A percentile compares a stretch with the other conserved stretches of the same genome.
These are phyloP conservation scores for Phrynosoma blainvillii DNA, from an alignment of 2,113 vertebrate species.

Conservation along the genomic window DNA sequence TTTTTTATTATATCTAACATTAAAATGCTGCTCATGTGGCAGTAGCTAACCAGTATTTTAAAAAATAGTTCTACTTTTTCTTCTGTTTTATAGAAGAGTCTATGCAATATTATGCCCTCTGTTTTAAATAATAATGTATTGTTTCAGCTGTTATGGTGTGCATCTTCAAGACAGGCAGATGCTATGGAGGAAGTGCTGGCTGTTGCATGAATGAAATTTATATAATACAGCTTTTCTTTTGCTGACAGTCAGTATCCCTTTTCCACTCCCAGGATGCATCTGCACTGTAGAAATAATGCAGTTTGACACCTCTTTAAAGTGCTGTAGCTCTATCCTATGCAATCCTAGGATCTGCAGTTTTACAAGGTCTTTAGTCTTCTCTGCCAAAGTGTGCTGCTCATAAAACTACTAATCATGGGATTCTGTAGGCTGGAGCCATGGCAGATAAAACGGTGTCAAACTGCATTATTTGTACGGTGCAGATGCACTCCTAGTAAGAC, in stretches of 20 bases:
- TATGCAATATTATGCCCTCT: not conserved
- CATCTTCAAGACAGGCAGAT: not conserved
- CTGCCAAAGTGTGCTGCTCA: no score
- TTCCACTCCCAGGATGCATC: no score
- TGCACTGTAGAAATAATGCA: no score
- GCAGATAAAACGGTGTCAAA: no score
- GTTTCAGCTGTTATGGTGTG: not conserved
- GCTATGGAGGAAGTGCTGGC: not conserved
- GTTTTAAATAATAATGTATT: not conserved
- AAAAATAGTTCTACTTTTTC: not conserved
- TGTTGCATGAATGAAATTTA: not conserved
- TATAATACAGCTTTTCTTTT: not conserved
- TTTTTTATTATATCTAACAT: not conserved
- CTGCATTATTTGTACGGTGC: no score
- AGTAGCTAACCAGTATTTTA: not conserved
- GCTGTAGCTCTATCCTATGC: no score
- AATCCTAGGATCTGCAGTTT: no score
- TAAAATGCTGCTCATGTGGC: not conserved
- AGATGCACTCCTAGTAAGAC: not conserved
- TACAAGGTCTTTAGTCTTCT: no score
- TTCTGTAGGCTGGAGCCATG: no score
- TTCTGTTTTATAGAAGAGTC: not conserved
- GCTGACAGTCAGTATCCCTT: no score
- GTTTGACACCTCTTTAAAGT: no score
- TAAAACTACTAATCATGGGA: no score